Evolutionary conservation across 1,140 invertebrate genomes (phyloP), one percentile per base, ranked within the genome.

Genomic region (Drosophila littoralis): DNA sequence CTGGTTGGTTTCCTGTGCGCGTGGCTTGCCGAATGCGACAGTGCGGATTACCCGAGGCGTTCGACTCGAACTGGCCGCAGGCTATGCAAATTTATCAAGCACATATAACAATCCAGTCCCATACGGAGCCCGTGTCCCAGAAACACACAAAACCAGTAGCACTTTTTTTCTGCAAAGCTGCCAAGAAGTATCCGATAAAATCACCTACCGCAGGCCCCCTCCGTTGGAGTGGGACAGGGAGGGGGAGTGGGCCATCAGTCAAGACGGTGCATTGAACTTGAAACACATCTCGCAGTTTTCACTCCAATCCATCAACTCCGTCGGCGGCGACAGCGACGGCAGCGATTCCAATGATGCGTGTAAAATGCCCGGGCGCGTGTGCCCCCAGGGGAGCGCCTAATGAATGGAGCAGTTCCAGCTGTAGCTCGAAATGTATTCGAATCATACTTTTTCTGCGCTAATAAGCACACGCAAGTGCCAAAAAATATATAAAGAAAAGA

Each of bases 81-180:
- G 61, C 76, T 69, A 80, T 83, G 83, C 83, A 89, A 83, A 86
- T 86, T 89, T 81, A 89, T 83, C 84, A 60, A 68, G 42, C 57
- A 32, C 22, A 42, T 8, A 50, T 35, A 36, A 33, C 52, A 51
- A 50, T 51, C 46, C 69, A 72, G 48, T 48, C 13, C 48, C 70
- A 60, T 40, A 67, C 40, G 6, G 10, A 68, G 43, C 45, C 15
- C 15, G 48, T 82, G 83, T 64, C 84, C 84, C 63, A 83, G 68
- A 88, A 88, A 86, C 83, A 88, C 79, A 83, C 80, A 82, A 84
- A 86, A 86, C 84, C 84, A 70, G 83, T 88, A 77, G 83, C 83
- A 83, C 66, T 80, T 79, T 15, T 48, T 58, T 32, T 28, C 15
- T 3, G 22, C 45, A 36, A 32, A 54, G 12, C 45, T 64, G 36